Conservation (phyloP, 1,140 invertebrate species). For the Drosophila subobscura region DNA sequence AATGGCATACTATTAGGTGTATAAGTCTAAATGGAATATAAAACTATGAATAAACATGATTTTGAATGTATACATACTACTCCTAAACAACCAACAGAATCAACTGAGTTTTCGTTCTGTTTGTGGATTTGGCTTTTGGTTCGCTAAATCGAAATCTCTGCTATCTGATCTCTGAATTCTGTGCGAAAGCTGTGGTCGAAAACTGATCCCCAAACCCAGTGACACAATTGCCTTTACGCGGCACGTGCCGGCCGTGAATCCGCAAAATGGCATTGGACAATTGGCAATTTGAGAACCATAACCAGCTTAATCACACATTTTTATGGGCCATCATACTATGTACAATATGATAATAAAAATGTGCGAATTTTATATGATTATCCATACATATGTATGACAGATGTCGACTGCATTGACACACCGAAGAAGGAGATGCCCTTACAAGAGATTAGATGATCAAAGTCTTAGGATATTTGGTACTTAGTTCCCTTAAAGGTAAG, state of each 20-base stretch:
- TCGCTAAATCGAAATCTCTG: background rate
- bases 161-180: background rate
- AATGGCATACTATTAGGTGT: slow-evolving; percentile 78
- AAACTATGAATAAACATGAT: slow-evolving; percentile 65
- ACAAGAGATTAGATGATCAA: no score
- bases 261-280: slow-evolving; percentile 12
- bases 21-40: slow-evolving; percentile 57
- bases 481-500: no score
- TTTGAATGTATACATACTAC: slow-evolving; percentile 57
- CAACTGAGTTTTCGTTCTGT: slow-evolving; percentile 6
- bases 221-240: background rate
- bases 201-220: no score
- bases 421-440: no score
- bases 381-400: no score
- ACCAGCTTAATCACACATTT: slow-evolving; percentile 35
- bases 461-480: no score
- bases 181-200: no score
- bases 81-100: background rate
- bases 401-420: no score
- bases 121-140: slow-evolving; percentile 12
- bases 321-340: slow-evolving; percentile 13
- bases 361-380: background rate
- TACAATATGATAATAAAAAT: slow-evolving; percentile 5
- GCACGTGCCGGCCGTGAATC: slow-evolving; percentile 26
- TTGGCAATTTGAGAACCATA: slow-evolving; percentile 35